phyloP scores from a whole-genome alignment of 2,113 vertebrate species.

The Lagopus muta region DNA sequence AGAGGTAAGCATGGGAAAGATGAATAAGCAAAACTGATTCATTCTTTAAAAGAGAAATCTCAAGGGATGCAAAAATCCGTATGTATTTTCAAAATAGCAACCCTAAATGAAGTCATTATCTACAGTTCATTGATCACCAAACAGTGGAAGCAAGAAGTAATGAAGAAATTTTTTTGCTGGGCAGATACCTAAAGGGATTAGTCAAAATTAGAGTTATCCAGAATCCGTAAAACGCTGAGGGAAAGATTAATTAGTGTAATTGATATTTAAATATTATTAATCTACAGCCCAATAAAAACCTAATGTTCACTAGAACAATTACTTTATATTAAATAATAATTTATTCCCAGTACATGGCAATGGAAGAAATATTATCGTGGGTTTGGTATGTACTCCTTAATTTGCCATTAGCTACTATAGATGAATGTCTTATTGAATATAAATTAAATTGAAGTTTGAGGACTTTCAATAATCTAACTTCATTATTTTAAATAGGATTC shows the following conservation, averaged over 20 bases:
- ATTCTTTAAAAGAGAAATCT: neutral
- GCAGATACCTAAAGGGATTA: neutral
- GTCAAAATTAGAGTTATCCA: neutral
- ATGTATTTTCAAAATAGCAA: neutral
- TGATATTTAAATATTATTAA: conserved; percentile 28
- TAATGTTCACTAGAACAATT: conserved; percentile 2
- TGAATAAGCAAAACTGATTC: neutral
- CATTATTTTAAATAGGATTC: neutral
- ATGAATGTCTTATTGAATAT: neutral
- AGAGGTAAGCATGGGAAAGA: neutral
- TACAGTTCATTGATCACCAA: neutral
- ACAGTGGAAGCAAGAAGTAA: neutral
- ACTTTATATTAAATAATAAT: conserved; percentile 38
- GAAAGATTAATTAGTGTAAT: conserved; percentile 2
- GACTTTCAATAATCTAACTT: neutral
- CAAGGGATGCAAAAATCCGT: neutral
- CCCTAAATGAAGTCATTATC: neutral
- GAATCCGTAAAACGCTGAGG: neutral
- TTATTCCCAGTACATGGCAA: conserved; percentile 21
- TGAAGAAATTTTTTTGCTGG: neutral
- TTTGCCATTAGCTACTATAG: conserved; percentile 32
- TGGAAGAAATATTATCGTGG: conserved; percentile 17
- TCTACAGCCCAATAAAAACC: neutral
- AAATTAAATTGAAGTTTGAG: neutral
- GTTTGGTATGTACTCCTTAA: neutral